These are phyloP conservation scores for Neoaliturus tenellus DNA, from an alignment of 2,888 invertebrate species.

Conservation along the genomic window DNA sequence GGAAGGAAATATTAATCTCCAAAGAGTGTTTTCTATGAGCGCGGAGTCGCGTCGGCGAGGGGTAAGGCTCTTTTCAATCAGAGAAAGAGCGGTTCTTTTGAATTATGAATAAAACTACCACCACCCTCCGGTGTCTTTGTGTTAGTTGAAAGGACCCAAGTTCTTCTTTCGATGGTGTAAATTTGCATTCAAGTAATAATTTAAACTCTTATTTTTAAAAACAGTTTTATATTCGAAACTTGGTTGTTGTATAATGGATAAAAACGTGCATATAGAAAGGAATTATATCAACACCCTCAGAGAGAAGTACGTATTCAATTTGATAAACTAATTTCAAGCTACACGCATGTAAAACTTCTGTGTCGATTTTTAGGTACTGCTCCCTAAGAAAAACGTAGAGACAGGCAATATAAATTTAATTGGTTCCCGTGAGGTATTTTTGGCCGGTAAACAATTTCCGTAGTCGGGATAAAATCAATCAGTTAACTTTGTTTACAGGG, in stretches of 20 bases:
- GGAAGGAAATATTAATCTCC: background rate
- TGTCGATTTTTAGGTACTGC: too few species aligned
- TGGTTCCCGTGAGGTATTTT: background rate
- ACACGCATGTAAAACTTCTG: too few species aligned
- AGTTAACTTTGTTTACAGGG: conserved; percentile 9
- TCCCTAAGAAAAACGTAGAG: too few species aligned
- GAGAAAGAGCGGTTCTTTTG: conserved; percentile 16
- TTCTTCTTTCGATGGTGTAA: background rate
- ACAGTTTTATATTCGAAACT: too few species aligned
- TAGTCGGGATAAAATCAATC: background rate
- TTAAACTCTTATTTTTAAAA: background rate
- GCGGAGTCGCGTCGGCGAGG: background rate
- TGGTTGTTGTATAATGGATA: too few species aligned
- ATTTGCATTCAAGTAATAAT: background rate
- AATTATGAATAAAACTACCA: background rate
- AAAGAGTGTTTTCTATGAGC: conserved; percentile 11
- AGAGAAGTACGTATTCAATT: too few species aligned
- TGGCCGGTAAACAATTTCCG: background rate
- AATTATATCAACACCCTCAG: too few species aligned
- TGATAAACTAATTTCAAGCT: too few species aligned
- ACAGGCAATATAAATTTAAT: background rate
- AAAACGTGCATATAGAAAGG: too few species aligned
- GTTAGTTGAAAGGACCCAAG: background rate
- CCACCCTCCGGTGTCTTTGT: background rate
- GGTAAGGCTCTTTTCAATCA: conserved; percentile 6